phyloP scores from a whole-genome alignment of 2,797 vertebrate genomes.

The Cyclopterus lumpus region DNA sequence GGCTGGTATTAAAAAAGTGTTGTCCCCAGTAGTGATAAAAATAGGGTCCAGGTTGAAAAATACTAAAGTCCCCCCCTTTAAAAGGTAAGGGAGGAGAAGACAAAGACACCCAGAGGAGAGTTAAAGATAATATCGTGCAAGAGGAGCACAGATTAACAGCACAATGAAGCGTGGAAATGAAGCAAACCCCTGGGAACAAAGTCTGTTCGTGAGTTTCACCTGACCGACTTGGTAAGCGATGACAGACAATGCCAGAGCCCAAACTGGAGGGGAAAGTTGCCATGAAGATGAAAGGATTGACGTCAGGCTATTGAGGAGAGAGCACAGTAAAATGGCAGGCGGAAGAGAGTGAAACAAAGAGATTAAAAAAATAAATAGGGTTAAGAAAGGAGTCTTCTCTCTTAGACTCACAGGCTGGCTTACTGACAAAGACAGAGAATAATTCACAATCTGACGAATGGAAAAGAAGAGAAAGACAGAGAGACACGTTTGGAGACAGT shows the following conservation, averaged over 20 bases:
- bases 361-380: conserved; percentile 9
- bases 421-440: conserved; percentile 20
- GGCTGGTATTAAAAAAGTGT: background rate
- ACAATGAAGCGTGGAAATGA: background rate
- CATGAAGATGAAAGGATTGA: conserved; percentile 39
- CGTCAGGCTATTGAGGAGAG: conserved; percentile 10
- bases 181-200: conserved; percentile 18
- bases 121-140: background rate
- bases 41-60: background rate
- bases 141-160: conserved; percentile 6
- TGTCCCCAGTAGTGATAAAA: background rate
- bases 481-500: conserved; percentile 9
- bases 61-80: background rate
- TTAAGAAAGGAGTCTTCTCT: conserved; percentile 12
- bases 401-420: background rate
- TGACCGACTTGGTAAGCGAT: conserved; percentile 12
- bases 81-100: background rate
- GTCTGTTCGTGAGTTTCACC: conserved; percentile 18
- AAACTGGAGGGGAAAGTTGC: background rate
- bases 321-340: conserved; percentile 5
- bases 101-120: background rate
- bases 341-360: background rate
- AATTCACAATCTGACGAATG: conserved; percentile 19
- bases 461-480: conserved; percentile 10
- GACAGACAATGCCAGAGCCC: conserved; percentile 10